Base-by-base conservation (phyloP, 2,888 invertebrate species). In the Leptinotarsa rubiginosa region DNA sequence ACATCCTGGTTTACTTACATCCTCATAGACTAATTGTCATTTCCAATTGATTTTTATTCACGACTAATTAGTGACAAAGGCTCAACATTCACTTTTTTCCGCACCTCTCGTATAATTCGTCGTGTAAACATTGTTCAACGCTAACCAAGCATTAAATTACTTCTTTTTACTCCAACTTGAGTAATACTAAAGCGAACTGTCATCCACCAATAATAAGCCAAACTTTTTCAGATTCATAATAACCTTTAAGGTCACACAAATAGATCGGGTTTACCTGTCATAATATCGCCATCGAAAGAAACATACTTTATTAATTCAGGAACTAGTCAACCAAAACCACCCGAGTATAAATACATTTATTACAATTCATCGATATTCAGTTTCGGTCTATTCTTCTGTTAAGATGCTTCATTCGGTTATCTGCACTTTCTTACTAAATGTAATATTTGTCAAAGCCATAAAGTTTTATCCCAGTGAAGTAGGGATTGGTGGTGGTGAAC, bases 131-230 rank as follows among this genome's bases (percentile, higher is more conserved):
- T 66, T 73, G 69, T 64, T 67, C 22, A 12, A 20, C 47, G 18
- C 54, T 70, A 75, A 75, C 65, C 49, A 70, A 75, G 67, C 75
- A 54, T 67, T 66, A 75, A 75, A 75, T 75, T 75, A 73, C 47
- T 52, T 59, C 47, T 22, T 72, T 75, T 49, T 70, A 64, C 62
- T 22, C 47, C 13, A 73, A 49, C 70, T 75, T 75, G 54, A 47
- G 73, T 62, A 75, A 75, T 65, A 66, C n/a, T 59, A 49, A 65
- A 69, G 52, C 47, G 64, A 47, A 72, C 50, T 52, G 64, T 73
- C 68, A 75, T 65, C 49, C 25, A 69, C n/a, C 62, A 70, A 73
- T 18, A 72, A 72, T 56, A 41, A 71, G 20, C 22, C 31, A n/a
- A 62, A 31, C 41, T 69, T 69, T 69, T 69, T 69, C 69, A 25